phyloP scores from a whole-genome alignment of 2,888 invertebrate genomes.

The Pinctada fucata region DNA sequence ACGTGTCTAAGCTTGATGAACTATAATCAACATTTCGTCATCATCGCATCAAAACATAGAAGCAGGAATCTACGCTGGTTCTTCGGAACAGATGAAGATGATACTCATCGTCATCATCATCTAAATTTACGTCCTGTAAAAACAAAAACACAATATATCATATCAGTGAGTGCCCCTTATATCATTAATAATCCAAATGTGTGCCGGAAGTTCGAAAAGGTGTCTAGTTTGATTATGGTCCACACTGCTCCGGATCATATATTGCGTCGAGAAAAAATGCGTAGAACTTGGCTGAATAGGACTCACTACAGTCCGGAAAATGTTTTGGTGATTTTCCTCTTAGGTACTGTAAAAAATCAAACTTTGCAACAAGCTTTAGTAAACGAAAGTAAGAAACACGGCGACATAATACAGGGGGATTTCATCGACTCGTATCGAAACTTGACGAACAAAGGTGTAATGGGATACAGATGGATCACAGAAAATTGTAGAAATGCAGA shows the following conservation, averaged over 20 bases:
- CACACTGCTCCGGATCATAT: slow-evolving; percentile 34
- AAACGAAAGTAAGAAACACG: slow-evolving; percentile 35
- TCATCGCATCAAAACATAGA: neutral
- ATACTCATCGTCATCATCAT: neutral
- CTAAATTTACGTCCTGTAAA: slow-evolving; percentile 3
- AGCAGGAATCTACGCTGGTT: neutral
- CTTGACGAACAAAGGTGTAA: slow-evolving; percentile 48
- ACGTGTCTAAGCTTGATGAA: neutral
- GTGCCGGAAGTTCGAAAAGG: slow-evolving; percentile 34
- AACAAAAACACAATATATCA: slow-evolving; percentile 36
- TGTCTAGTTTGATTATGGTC: slow-evolving; percentile 33
- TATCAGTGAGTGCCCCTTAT: slow-evolving; percentile 19
- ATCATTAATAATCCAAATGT: slow-evolving; percentile 33
- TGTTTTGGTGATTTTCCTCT: slow-evolving; percentile 42
- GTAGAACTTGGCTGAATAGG: slow-evolving; percentile 37
- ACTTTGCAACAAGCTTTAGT: slow-evolving; percentile 29
- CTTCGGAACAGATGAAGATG: slow-evolving; percentile 6
- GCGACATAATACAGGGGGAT: slow-evolving; percentile 48
- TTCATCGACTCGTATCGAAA: slow-evolving; percentile 51
- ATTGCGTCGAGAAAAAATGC: slow-evolving; percentile 32
- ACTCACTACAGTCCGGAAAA: slow-evolving; percentile 41
- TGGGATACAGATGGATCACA: slow-evolving; percentile 47
- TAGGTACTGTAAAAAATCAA: slow-evolving; percentile 32
- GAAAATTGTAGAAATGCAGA: slow-evolving; percentile 46
- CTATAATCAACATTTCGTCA: neutral